Conservation (phyloP, 2,113 vertebrate species). For the Puffinus mauretanicus region DNA sequence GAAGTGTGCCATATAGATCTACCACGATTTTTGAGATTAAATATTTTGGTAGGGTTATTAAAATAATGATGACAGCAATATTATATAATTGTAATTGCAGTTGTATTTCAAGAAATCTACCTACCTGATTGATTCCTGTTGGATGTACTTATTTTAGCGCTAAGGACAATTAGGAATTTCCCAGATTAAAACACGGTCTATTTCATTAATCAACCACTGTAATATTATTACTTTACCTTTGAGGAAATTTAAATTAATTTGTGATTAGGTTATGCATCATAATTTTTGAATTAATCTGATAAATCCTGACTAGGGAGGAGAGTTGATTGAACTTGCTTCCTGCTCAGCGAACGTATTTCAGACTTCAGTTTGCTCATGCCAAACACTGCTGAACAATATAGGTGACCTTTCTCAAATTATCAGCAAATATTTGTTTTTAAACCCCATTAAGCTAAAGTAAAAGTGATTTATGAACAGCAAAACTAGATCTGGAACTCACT, state of each 20-base stretch:
- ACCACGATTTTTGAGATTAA: neutral
- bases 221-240: neutral
- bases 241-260: neutral
- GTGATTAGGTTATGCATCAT: neutral
- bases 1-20: neutral
- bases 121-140: neutral
- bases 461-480: neutral
- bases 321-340: neutral
- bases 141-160: neutral
- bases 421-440: constrained; percentile 4
- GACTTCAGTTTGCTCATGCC: neutral
- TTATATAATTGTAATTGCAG: neutral
- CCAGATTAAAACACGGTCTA: neutral
- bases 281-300: neutral
- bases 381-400: neutral
- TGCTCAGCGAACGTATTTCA: neutral
- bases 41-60: neutral
- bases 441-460: neutral
- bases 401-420: neutral
- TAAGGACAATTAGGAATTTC: neutral
- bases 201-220: neutral
- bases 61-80: neutral
- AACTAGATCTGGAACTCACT: neutral
- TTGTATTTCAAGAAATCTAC: neutral
- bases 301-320: neutral